Percentiles rank a stretch among this genome's conserved stretches.
Conservation (phyloP, 1,140 invertebrate species). For the Cataglyphis hispanica region DNA sequence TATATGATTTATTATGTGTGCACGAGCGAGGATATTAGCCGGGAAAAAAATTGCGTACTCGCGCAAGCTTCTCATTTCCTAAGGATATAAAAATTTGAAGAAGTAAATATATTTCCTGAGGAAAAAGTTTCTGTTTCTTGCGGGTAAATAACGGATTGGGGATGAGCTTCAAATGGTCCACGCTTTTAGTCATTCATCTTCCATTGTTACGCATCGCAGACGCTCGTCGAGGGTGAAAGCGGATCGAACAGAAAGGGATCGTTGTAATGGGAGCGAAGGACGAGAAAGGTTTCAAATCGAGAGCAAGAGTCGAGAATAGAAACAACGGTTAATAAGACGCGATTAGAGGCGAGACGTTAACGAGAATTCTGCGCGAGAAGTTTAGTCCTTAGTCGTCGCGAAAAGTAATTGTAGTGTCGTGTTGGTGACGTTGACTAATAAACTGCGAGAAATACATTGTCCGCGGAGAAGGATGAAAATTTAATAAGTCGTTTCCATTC, state of each 20-base stretch:
- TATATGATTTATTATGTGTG: constrained; percentile 28
- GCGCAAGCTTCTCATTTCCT: neutral
- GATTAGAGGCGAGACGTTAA: neutral
- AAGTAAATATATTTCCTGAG: neutral
- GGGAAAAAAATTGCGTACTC: neutral
- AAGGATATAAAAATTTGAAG: neutral
- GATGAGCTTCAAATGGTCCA: neutral
- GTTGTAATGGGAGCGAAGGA: neutral
- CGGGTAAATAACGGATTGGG: constrained; percentile 3
- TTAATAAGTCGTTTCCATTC: constrained; percentile 15
- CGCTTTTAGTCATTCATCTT: neutral
- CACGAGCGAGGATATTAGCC: neutral
- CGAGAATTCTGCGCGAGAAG: neutral
- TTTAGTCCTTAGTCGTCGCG: neutral
- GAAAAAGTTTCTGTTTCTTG: neutral
- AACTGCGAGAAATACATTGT: neutral
- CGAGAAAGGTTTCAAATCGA: neutral
- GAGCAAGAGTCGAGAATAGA: neutral
- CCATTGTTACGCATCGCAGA: neutral
- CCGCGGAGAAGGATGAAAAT: constrained; percentile 16
- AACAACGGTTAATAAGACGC: constrained; percentile 22
- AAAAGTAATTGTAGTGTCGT: neutral
- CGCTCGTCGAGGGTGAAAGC: neutral
- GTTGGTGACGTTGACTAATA: neutral
- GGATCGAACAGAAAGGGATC: neutral